Evolutionary conservation across 1,140 invertebrate species (phyloP).

Genomic region (Olivierus martensii): DNA sequence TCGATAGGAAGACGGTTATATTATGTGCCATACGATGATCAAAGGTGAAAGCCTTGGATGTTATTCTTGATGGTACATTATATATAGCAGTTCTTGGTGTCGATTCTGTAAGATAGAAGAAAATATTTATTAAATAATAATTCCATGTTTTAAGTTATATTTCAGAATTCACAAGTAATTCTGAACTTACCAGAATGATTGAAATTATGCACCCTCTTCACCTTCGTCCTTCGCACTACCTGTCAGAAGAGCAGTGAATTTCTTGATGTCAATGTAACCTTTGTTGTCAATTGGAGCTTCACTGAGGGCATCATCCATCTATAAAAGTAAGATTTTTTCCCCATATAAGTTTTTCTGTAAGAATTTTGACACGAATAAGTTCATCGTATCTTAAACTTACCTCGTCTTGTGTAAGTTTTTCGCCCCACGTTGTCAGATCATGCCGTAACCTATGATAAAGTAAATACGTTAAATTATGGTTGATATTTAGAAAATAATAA

Average conservation of each 20-base stretch:
- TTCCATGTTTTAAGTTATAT: too few species aligned
- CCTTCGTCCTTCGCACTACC: conserved; percentile 15
- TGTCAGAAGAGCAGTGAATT: conserved; percentile 19
- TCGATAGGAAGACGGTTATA: too few species aligned
- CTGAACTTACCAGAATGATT: too few species aligned
- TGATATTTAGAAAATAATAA: neutral
- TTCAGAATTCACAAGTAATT: too few species aligned
- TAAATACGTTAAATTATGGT: neutral
- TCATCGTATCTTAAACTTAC: conserved; percentile 19
- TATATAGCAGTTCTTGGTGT: too few species aligned
- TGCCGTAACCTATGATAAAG: conserved; percentile 60
- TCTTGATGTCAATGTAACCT: conserved; percentile 17
- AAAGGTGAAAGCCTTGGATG: too few species aligned
- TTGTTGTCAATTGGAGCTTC: conserved; percentile 18
- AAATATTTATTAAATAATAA: too few species aligned
- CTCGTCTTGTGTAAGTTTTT: conserved; percentile 87
- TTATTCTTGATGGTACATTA: too few species aligned
- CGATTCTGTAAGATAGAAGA: too few species aligned
- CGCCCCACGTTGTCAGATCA: conserved; percentile 87
- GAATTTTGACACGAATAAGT: neutral
- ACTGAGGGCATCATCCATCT: conserved; percentile 15
- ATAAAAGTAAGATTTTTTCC: neutral
- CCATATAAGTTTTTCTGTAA: neutral
- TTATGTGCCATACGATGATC: too few species aligned
- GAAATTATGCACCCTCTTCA: conserved; percentile 16